These are phyloP conservation scores for Cecropterus lyciades DNA, from an alignment of 1,140 invertebrate genomes.

Conservation along the genomic window DNA sequence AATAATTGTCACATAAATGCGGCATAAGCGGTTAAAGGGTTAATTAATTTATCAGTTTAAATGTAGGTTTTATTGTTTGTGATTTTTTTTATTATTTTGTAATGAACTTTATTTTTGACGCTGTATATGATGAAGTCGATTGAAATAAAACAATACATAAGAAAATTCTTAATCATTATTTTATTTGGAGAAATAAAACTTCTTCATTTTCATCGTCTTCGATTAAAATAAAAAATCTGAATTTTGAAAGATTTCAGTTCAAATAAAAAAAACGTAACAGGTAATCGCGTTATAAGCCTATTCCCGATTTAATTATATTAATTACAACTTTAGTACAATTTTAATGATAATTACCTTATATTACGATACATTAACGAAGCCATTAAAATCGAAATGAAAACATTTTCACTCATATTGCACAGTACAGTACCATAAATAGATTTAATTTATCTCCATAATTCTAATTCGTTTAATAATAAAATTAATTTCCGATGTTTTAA, in stretches of 20 bases:
- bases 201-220: conserved; percentile 61
- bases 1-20: too few species aligned
- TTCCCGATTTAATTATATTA: conserved; percentile 69
- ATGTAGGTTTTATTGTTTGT: too few species aligned
- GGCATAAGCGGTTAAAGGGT: too few species aligned
- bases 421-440: conserved; percentile 71
- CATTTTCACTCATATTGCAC: conserved; percentile 75
- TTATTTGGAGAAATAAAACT: conserved; percentile 77
- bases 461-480: conserved; percentile 60
- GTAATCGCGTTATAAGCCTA: conserved; percentile 71
- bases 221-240: conserved; percentile 57
- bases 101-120: conserved; percentile 1
- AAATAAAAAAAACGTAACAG: conserved; percentile 68
- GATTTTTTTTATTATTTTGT: neutral
- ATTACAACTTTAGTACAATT: conserved; percentile 79
- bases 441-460: conserved; percentile 61
- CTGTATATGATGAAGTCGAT: neutral
- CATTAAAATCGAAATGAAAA: conserved; percentile 60
- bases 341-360: conserved; percentile 68
- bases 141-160: conserved; percentile 53
- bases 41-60: too few species aligned
- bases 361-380: conserved; percentile 76
- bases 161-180: conserved; percentile 80
- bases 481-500: conserved; percentile 1
- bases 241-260: conserved; percentile 52